Conservation (phyloP, 2,113 vertebrate species). For the Ranitomeya variabilis region DNA sequence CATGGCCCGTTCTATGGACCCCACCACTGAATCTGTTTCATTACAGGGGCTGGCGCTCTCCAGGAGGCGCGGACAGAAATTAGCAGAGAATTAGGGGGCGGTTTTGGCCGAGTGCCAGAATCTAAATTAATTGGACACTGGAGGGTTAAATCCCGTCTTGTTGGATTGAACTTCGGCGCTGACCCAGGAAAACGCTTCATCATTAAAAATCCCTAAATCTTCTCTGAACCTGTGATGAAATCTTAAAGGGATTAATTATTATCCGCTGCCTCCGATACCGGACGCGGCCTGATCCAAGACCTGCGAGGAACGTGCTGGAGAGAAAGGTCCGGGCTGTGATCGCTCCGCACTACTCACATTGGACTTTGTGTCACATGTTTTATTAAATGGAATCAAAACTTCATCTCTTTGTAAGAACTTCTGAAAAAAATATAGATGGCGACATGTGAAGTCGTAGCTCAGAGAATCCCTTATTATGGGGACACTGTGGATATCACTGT, state of each 20-base stretch:
- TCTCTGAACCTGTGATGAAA: neutral
- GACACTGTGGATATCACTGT: too few relatives aligned
- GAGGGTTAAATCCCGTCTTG: constrained; percentile 92
- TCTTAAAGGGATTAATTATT: constrained; percentile 14
- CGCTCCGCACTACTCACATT: neutral
- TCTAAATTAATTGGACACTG: constrained; percentile 93
- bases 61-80: constrained; percentile 91
- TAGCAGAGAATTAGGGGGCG: constrained; percentile 92
- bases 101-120: constrained; percentile 87
- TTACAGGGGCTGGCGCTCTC: constrained; percentile 83
- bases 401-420: too few relatives aligned
- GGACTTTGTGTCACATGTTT: too few relatives aligned
- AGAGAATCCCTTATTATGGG: too few relatives aligned
- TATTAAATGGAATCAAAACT: too few relatives aligned
- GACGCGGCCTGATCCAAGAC: neutral
- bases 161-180: constrained; percentile 62
- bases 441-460: too few relatives aligned
- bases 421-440: too few relatives aligned
- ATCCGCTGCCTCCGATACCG: neutral
- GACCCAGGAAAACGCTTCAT: constrained; percentile 65
- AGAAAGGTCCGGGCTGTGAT: neutral
- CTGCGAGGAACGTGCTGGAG: neutral
- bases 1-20: constrained; percentile 49
- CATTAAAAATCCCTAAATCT: constrained; percentile 1
- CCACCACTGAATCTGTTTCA: constrained; percentile 86